Base-by-base conservation (phyloP, 2,113 vertebrate species). In the Muntiacus muntjak region DNA sequence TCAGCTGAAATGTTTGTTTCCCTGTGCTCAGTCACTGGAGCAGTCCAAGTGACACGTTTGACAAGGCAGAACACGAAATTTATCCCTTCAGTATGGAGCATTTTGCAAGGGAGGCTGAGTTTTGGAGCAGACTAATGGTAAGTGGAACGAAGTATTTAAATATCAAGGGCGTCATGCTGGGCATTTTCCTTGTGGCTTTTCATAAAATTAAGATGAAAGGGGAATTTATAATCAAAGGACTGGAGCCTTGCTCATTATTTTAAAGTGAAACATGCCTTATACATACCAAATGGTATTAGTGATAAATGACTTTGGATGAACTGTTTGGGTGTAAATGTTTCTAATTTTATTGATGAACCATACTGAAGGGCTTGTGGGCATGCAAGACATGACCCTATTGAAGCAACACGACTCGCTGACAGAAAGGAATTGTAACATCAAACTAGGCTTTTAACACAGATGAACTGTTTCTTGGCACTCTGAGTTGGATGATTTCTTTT, bases 91-190 rank as follows among this genome's bases (percentile, higher is more conserved):
- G 40, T 92, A 98, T 99, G 99, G 98, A 99, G 95, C 98, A 50
- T 71, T 98, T 98, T 97, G 81, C 98, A 94, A 98, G 96, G 71
- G 98, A 99, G 94, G 97, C 98, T 91, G 98, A 98, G 96, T 98
- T 99, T 98, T 98, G 98, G 98, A 98, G 95, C 97, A 98, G 98
- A 96, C 95, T 98, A 87, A 98, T 98, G 98, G 99, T 99, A 97
- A 99, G 99, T 99, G 95, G 98, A 96, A 96, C 36, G 26, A 96
- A 97, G 82, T 60, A 91, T 98, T 98, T 98, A 94, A 98, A 95
- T 93, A 88, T 93, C 95, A 98, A 97, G 57, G 94, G 86, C 82
- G 64, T 97, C 97, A 50, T 92, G 86, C 97, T 97, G 94, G 4
- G 93, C 81, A 84, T 98, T 98, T 98, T 97, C 95, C 97, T 98